These are phyloP conservation scores for Phytoseiulus persimilis DNA, from an alignment of 2,888 invertebrate genomes.

Conservation along the genomic window DNA sequence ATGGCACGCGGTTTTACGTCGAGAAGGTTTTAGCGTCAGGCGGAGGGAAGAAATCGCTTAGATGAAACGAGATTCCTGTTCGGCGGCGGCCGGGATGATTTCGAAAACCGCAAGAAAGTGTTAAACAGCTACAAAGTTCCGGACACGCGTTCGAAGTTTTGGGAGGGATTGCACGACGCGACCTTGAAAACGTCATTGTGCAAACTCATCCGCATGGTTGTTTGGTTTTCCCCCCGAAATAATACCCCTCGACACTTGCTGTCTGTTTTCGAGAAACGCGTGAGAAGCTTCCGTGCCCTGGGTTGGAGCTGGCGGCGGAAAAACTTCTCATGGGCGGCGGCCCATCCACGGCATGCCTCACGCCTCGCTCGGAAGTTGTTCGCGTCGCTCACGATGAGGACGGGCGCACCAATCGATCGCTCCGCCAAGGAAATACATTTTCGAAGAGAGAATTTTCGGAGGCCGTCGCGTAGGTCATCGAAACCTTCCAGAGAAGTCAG, in stretches of 20 bases:
- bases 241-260: background rate
- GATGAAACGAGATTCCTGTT: background rate
- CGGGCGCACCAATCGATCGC: too few relatives aligned
- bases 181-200: background rate
- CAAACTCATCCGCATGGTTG: background rate
- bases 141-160: background rate
- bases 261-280: background rate
- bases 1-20: background rate
- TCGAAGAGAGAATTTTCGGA: too few relatives aligned
- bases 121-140: background rate
- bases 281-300: background rate
- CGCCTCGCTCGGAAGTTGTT: too few relatives aligned
- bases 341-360: too few relatives aligned
- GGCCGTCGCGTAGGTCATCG: background rate
- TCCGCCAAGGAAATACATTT: too few relatives aligned
- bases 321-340: too few relatives aligned
- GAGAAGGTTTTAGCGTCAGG: background rate
- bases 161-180: background rate
- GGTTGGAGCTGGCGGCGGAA: too few relatives aligned
- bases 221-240: background rate
- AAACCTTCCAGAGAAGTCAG: background rate
- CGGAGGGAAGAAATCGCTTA: background rate
- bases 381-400: too few relatives aligned
- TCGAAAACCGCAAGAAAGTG: background rate
- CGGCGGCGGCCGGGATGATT: background rate